These are phyloP conservation scores for Benitochromis conjunctus DNA, from an alignment of 2,113 vertebrate species.

Conservation along the genomic window DNA sequence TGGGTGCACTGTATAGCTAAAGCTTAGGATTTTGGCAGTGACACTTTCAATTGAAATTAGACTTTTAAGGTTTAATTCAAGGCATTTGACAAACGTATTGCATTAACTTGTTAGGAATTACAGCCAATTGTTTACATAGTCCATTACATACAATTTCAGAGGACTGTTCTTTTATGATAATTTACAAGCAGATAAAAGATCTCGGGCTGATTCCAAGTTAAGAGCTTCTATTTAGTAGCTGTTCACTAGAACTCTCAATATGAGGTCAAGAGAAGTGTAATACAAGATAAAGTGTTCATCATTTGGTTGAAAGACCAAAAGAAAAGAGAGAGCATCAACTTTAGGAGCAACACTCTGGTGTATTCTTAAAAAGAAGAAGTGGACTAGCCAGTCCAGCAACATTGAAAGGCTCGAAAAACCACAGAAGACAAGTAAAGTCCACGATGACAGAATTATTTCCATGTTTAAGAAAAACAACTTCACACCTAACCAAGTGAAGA, in stretches of 20 bases:
- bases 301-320: not conserved
- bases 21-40: not conserved
- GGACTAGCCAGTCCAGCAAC: not conserved
- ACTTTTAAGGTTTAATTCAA: not conserved
- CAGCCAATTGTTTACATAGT: not conserved
- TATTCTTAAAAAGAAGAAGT: not conserved
- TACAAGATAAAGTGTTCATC: not conserved
- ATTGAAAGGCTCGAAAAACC: not conserved
- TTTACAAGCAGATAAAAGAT: not conserved
- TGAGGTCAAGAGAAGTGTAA: not conserved
- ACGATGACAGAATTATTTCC: not conserved
- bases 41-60: not conserved
- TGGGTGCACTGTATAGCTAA: not conserved
- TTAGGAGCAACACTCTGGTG: not conserved
- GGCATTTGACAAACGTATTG: not conserved
- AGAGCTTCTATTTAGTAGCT: not conserved
- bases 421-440: not conserved
- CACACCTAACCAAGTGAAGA: not conserved
- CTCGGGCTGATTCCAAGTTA: not conserved
- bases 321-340: not conserved
- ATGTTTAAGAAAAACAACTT: not conserved
- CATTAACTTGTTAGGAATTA: not conserved
- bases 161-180: not conserved
- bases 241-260: not conserved
- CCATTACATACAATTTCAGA: not conserved